Conservation (phyloP, 92 coral and sea anemone species). For the Actinernus sp. region DNA sequence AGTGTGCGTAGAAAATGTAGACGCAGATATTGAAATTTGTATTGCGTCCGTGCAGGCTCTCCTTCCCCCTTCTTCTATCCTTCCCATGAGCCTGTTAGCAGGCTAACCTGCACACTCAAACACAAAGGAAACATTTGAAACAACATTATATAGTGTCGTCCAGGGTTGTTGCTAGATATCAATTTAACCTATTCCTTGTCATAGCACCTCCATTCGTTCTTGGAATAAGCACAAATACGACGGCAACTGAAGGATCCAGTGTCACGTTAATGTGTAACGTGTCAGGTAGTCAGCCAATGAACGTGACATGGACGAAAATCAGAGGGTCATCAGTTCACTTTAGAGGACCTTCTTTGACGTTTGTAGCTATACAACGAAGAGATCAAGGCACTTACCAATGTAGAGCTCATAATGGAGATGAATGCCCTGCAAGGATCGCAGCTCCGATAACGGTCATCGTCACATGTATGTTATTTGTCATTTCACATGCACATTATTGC, state of each 20-base stretch:
- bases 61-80: too few species aligned
- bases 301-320: neutral
- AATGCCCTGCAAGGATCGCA: neutral
- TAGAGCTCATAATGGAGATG: neutral
- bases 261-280: neutral
- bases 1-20: too few species aligned
- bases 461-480: too few species aligned
- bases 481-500: too few species aligned
- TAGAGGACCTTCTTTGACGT: neutral
- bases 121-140: too few species aligned
- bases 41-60: too few species aligned
- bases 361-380: neutral
- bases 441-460: neutral
- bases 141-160: too few species aligned
- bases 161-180: too few species aligned
- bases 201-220: neutral
- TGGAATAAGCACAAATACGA: neutral
- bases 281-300: neutral
- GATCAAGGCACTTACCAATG: neutral
- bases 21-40: too few species aligned
- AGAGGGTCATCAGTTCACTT: too few species aligned
- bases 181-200: neutral
- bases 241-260: neutral
- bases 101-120: too few species aligned
- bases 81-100: too few species aligned